Base-by-base conservation (phyloP, 2,113 vertebrate genomes). In the Rhinoptilus africanus region DNA sequence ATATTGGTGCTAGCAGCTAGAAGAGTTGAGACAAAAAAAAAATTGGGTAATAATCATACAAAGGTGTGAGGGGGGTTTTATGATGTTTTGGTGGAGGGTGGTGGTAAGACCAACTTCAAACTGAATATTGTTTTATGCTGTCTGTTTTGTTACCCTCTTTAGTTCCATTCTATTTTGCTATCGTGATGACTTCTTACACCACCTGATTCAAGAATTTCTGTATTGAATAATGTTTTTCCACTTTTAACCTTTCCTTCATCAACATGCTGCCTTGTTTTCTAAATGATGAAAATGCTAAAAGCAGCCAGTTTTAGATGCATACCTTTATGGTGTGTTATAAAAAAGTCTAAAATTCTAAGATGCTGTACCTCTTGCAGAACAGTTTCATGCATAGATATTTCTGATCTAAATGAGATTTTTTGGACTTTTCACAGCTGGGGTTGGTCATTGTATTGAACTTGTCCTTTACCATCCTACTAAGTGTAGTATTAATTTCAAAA, bases 31-130 rank as follows among this genome's bases (percentile, higher is more conserved):
- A 54, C 26, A 35, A n/a, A 84, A 69, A 69, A 48, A 8, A 5
- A 0, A 28, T 79, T 10, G 12, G 8, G 22, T 76, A 67, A 39
- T 57, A 73, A 27, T 75, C 4, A 12, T 51, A 21, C 23, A 41
- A 47, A 66, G 7, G 4, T 48, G 17, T 78, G 28, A 67, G 11
- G 4, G 13, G 20, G 91, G 51, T 72, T 85, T 53, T 16, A 10
- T 72, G 37, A 12, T 5, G 2, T 76, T 76, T 76, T 66, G 39
- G 21, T 2, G 7, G 27, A 16, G 8, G 3, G 5, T 27, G 7
- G 7, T 83, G 8, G 1, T 68, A 86, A 48, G 43, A 63, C 23
- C 5, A 10, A 3, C 45, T 79, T 79, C 0, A 0, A 68, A 14
- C 12, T 86, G 54, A 47, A 2, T 71, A 28, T 77, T 0, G 0